phyloP scores from a whole-genome alignment of 2,113 vertebrate genomes.

The Petromus typicus region DNA sequence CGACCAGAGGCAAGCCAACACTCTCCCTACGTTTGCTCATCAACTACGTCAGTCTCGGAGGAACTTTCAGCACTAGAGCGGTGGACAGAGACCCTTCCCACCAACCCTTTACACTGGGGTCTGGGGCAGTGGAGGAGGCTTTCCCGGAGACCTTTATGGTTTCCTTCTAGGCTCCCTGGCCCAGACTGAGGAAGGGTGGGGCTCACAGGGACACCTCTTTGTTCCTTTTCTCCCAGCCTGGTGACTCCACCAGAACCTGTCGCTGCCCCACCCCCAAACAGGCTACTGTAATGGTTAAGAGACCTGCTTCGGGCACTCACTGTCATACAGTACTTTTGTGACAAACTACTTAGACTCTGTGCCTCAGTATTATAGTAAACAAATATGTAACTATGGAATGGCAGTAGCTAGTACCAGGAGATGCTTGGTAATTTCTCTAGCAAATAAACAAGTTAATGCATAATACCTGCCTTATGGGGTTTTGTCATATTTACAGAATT shows the following conservation, averaged over 20 bases:
- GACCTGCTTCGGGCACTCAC: background rate
- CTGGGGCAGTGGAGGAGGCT: fast-evolving
- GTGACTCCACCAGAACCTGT: background rate
- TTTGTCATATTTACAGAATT: background rate
- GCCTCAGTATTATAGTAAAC: background rate
- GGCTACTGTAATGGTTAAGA: background rate
- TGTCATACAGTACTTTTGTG: background rate
- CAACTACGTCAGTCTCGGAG: background rate
- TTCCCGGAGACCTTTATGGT: background rate
- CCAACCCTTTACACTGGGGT: background rate
- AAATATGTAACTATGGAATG: background rate
- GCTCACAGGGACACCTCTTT: background rate
- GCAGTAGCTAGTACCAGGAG: background rate
- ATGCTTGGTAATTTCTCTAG: background rate
- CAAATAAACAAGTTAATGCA: background rate
- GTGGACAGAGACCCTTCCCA: conserved; percentile 57
- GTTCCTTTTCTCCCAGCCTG: background rate
- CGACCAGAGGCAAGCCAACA: background rate
- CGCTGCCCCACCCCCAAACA: background rate
- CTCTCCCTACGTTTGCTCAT: background rate
- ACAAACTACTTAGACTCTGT: background rate
- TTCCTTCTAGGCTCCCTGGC: background rate
- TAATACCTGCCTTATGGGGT: background rate
- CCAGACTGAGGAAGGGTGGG: conserved; percentile 10
- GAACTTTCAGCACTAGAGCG: conserved; percentile 55